Percentiles rank a stretch among this genome's conserved stretches.
These are phyloP conservation scores for Taenaris catops DNA, from an alignment of 2,888 invertebrate genomes.

Conservation along the genomic window DNA sequence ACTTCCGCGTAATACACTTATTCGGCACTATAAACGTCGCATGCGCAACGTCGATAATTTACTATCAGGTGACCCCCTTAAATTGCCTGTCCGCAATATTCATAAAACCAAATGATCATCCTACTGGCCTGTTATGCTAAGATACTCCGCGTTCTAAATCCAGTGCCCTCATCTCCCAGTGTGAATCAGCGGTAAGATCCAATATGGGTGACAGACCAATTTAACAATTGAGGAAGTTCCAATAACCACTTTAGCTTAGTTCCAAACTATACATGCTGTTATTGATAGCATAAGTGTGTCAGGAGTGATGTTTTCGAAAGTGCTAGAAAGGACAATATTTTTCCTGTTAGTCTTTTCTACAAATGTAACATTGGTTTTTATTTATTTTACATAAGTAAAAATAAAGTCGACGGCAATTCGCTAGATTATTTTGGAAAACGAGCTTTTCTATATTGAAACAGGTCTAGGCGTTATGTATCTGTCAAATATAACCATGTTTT, in stretches of 20 bases:
- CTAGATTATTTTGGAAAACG: too few species aligned
- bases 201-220: conserved; percentile 61
- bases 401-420: too few species aligned
- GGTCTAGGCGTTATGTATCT: too few species aligned
- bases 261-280: conserved; percentile 31
- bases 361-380: too few species aligned
- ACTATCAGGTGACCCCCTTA: too few species aligned
- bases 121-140: conserved; percentile 12
- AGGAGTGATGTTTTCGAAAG: conserved; percentile 11
- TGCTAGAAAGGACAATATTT: conserved; percentile 4
- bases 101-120: conserved; percentile 1
- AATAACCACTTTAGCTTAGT: conserved; percentile 55
- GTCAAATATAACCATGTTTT: too few species aligned
- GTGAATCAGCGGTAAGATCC: conserved; percentile 48
- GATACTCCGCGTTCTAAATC: conserved; percentile 35
- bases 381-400: too few species aligned
- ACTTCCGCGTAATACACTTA: too few species aligned
- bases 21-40: too few species aligned
- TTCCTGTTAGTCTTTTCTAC: background rate
- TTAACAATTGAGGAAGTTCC: conserved; percentile 66
- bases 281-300: conserved; percentile 23
- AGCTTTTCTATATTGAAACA: too few species aligned
- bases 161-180: conserved; percentile 29
- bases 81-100: too few species aligned
- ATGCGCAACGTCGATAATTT: too few species aligned